Base-by-base conservation (phyloP, 2,797 vertebrate species). In the Melanotaenia pygmaea region DNA sequence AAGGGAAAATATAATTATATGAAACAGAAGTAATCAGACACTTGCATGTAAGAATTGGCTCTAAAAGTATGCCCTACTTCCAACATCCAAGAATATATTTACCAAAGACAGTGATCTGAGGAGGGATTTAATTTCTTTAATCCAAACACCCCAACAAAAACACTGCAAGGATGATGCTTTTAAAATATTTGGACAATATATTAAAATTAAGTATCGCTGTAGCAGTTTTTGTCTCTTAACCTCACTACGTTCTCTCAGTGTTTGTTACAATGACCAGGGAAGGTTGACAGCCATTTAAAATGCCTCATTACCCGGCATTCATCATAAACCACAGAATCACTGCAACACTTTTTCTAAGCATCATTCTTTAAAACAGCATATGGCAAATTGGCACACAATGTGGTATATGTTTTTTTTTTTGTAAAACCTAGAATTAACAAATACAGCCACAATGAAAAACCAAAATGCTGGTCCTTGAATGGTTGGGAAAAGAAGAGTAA, bases 361-460 rank as follows among this genome's bases (percentile, higher is more conserved):
- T 43, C 24, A 13, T 54, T 59, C 67, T 10, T 20, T 20, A 53
- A 59, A 43, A 43, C 32, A 63, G n/a, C 80, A 86, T 83, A 80
- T 60, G 72, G 72, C 14, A 53, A 77, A 80, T 34, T 74, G 80
- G 81, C 77, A 26, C 45, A 71, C 59, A 32, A 18, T 63, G 61
- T 64, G 60, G 13, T 43, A 43, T 9, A 38, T n/a, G 50, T 26
- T 9, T 12, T 37, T 45, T 40, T 54, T 32, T 59, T 30, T 8
- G 20, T 43, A 59, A 73, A 20, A 70, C 26, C 50, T 22, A 0
- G 43, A 58, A 57, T 53, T n/a, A 75, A 59, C 14, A 30, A 62
- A 47, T 4, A 68, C 12, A 63, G 20, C 3, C 0, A 1, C 6
- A 12, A 43, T 13, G 4, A 59, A 16, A 60, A 37, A 59, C 37